Evolutionary conservation across 2,888 invertebrate species (phyloP).

Genomic region (Clunio marinus): DNA sequence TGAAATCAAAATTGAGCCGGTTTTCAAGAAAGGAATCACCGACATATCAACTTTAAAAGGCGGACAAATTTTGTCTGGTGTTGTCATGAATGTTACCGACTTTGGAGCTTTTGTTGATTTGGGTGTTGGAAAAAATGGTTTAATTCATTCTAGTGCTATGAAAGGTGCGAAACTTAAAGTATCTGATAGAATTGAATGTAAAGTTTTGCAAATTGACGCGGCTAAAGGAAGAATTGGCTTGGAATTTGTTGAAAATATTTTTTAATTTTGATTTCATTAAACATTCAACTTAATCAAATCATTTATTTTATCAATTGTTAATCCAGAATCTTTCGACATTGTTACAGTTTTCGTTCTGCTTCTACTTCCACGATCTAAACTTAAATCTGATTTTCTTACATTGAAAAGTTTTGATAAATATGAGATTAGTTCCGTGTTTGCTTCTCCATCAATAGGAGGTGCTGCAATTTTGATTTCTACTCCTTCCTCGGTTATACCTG

Average conservation of each 20-base stretch:
- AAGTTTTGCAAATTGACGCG: conserved; percentile 58
- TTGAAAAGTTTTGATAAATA: conserved; percentile 65
- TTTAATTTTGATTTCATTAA: not conserved
- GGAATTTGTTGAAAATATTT: conserved; percentile 46
- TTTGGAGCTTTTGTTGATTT: conserved; percentile 91
- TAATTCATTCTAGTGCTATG: conserved; percentile 64
- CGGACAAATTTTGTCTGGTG: conserved; percentile 66
- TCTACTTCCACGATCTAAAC: conserved; percentile 60
- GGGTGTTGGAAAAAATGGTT: conserved; percentile 66
- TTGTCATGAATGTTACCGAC: conserved; percentile 77
- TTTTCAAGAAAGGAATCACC: conserved; percentile 71
- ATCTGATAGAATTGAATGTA: conserved; percentile 66
- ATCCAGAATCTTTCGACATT: conserved; percentile 50
- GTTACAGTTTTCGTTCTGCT: conserved; percentile 57
- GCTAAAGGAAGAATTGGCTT: conserved; percentile 58
- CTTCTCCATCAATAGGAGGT: conserved; percentile 77
- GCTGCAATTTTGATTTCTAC: conserved; percentile 74
- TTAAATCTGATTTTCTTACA: conserved; percentile 65
- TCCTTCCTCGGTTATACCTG: conserved; percentile 60
- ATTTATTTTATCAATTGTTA: conserved; percentile 51
- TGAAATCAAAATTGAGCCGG: conserved; percentile 61
- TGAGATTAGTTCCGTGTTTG: conserved; percentile 70
- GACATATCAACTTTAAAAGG: conserved; percentile 61
- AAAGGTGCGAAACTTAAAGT: conserved; percentile 57
- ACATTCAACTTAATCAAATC: conserved; percentile 51